Evolutionary conservation across 2,797 vertebrate genomes (phyloP), one percentile per base, ranked within the genome.

Genomic region (Hybognathus amarus): DNA sequence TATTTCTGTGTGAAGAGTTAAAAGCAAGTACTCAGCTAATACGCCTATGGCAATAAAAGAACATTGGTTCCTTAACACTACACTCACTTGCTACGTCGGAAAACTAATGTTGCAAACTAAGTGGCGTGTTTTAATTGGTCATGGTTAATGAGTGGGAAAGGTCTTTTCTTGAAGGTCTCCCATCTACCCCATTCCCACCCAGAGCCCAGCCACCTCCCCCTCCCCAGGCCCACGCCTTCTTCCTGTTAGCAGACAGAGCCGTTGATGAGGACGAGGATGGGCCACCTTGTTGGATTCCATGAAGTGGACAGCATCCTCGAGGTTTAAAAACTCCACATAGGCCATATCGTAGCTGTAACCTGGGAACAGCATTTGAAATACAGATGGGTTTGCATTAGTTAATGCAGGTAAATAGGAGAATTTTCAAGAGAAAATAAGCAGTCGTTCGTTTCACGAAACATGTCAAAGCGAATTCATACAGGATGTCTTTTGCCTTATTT

Each of bases 291-390:
- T 99, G 97, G 98, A 98, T 96, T 99, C 97, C 98, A 99, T 99
- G 98, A 98, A 99, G 98, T 96, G 96, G 97, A 99, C 98, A 96
- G 98, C 98, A 97, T 99, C 98, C 97, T 99, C 97, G 97, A 98
- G 97, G 97, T 98, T 97, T 97, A 98, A 99, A 99, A 99, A 99
- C 95, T 99, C 98, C 98, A 99, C 98, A 98, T 97, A 99, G 98
- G 98, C 98, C 97, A 96, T 99, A 99, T 98, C 98, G 97, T 96
- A 97, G 98, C 98, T 98, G 98, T 99, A 99, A 99, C 98, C 98
- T 99, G 97, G 98, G 98, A 97, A 99, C 98, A 99, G 98, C 98
- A 99, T 99, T 99, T 99, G 97, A 96, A 99, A 99, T 99, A 99
- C 97, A 99, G 97, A 99, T 97, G 97, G 97, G 96, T 96, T 97